A percentile compares a stretch with the other conserved stretches of the same genome.
Conservation (phyloP, 1,140 invertebrate species). For the Euura saliciscinereae region DNA sequence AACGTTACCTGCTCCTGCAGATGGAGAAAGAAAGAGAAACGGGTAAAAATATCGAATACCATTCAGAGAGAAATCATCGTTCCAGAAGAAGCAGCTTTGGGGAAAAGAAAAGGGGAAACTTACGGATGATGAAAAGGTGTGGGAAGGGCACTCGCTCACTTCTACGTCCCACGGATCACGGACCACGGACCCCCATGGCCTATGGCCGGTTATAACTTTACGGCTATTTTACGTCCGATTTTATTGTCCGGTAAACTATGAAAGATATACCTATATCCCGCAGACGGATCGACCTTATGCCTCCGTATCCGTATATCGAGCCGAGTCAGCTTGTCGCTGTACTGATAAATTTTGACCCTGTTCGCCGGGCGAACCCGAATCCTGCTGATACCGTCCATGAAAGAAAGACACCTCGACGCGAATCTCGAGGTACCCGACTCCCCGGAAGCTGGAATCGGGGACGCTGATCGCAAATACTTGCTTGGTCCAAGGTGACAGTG, state of each 20-base stretch:
- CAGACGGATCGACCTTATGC: neutral
- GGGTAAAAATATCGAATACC: no score
- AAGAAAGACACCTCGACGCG: no score
- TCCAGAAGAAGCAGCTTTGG: neutral
- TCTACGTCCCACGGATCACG: neutral
- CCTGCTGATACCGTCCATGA: no score
- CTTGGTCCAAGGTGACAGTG: neutral
- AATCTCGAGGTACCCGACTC: no score
- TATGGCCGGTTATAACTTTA: constrained; percentile 38
- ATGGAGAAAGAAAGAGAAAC: no score
- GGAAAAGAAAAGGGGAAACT: neutral
- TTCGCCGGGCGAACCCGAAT: no score
- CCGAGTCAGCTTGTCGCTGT: neutral
- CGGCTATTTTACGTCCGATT: constrained; percentile 48
- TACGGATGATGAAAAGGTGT: neutral
- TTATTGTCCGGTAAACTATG: constrained; percentile 51
- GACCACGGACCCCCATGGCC: neutral
- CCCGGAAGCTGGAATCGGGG: no score
- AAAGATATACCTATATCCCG: constrained; percentile 29
- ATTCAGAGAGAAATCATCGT: no score
- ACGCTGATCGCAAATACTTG: no score
- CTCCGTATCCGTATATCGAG: neutral
- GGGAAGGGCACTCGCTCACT: neutral
- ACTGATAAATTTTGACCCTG: neutral
- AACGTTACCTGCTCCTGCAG: no score